Evolutionary conservation across 2,113 vertebrate genomes (phyloP).

Genomic region (Aramus guarauna): DNA sequence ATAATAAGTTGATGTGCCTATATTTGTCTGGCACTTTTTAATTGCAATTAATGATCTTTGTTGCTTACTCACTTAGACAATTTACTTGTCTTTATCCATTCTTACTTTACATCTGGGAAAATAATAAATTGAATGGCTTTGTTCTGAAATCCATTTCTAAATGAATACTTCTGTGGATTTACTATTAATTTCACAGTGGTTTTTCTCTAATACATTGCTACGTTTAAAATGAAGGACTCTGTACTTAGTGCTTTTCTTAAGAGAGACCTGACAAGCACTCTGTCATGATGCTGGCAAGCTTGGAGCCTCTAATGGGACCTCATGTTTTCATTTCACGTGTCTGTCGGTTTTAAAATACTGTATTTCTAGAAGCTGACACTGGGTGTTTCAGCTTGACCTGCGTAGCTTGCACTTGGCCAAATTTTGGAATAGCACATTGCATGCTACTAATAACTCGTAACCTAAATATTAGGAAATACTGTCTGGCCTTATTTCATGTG

Average conservation of each 20-base stretch:
- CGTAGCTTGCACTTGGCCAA: background rate
- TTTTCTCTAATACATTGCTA: slow-evolving; percentile 2
- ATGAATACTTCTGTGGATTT: slow-evolving; percentile 27
- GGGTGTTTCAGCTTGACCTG: background rate
- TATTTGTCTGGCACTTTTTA: slow-evolving; percentile 20
- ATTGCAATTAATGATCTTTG: background rate
- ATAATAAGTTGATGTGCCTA: slow-evolving; percentile 3
- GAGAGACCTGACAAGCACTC: background rate
- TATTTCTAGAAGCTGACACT: background rate
- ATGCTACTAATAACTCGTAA: background rate
- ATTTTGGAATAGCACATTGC: background rate
- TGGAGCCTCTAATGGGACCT: background rate
- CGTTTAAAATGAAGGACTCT: slow-evolving; percentile 7
- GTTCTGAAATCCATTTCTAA: slow-evolving; percentile 19
- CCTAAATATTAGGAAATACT: background rate
- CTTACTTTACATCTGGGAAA: background rate
- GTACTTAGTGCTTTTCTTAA: background rate
- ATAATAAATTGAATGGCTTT: slow-evolving; percentile 6
- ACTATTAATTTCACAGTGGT: slow-evolving; percentile 44
- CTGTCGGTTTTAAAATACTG: background rate
- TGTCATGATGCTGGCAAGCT: slow-evolving; percentile 3
- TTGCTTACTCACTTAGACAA: slow-evolving; percentile 7
- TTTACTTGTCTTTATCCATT: slow-evolving; percentile 11
- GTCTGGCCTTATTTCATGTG: background rate
- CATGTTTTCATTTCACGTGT: background rate